Conservation (phyloP, 1,140 invertebrate genomes). For the Drosophila seguyi region DNA sequence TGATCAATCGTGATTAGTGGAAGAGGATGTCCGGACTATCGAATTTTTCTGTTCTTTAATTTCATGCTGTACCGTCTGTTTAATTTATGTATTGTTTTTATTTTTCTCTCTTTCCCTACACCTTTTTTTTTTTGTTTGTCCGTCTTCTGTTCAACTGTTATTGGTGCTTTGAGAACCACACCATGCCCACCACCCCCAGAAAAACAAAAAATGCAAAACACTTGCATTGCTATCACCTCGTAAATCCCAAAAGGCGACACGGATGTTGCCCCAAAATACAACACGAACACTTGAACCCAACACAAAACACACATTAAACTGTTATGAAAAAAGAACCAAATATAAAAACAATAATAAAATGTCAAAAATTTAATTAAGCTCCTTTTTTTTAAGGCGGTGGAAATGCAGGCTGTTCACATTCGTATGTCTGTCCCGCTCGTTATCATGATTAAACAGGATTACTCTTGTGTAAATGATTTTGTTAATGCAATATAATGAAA, state of each 20-base stretch:
- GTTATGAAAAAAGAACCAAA: constrained; percentile 35
- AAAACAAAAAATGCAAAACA: constrained; percentile 1
- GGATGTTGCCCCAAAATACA: not conserved
- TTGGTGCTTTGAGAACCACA: constrained; percentile 68
- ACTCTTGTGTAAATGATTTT: not conserved
- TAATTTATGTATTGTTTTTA: constrained; percentile 25
- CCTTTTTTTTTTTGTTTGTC: constrained; percentile 48
- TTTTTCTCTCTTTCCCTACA: not conserved
- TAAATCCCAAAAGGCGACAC: constrained; percentile 28
- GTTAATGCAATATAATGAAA: not conserved
- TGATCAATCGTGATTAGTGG: constrained; percentile 18
- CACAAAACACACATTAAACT: constrained; percentile 41
- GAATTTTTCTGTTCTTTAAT: constrained; percentile 55
- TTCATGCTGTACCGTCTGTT: constrained; percentile 31
- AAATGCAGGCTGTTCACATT: not conserved
- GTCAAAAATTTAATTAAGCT: constrained; percentile 9
- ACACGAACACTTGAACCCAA: not conserved
- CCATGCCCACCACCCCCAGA: constrained; percentile 10
- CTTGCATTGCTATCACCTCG: constrained; percentile 28
- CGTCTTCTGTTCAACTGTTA: constrained; percentile 55
- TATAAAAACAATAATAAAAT: constrained; percentile 52
- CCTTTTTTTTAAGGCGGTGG: not conserved
- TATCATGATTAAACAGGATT: not conserved
- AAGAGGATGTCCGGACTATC: constrained; percentile 32
- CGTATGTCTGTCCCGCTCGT: not conserved